phyloP scores from a whole-genome alignment of 2,888 invertebrate genomes.

The Gymnoscelis rufifasciata region DNA sequence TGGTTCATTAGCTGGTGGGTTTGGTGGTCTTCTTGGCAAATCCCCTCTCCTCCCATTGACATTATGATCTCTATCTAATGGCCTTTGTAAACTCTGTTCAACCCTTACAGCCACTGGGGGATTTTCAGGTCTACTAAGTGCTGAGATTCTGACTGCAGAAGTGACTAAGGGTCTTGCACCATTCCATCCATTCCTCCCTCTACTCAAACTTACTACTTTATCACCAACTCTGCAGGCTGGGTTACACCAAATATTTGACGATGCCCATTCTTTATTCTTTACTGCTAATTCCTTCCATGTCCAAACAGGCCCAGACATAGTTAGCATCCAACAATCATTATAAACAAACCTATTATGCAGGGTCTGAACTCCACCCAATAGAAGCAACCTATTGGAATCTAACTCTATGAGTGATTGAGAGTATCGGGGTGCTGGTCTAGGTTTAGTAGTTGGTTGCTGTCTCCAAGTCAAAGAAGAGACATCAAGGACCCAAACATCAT shows the following conservation, averaged over 20 bases:
- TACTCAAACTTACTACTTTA: slow-evolving; percentile 86
- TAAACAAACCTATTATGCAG: slow-evolving; percentile 87
- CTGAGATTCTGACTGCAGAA: slow-evolving; percentile 73
- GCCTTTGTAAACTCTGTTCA: slow-evolving; percentile 70
- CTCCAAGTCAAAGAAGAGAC: slow-evolving; percentile 87
- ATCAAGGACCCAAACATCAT: slow-evolving; percentile 94
- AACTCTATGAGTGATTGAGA: slow-evolving; percentile 94
- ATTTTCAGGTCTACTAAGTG: slow-evolving; percentile 58
- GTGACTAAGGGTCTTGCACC: slow-evolving; percentile 75
- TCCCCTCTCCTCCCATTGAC: slow-evolving; percentile 85
- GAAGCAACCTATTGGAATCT: slow-evolving; percentile 86
- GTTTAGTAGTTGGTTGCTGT: slow-evolving; percentile 83
- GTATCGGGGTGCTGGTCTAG: slow-evolving; percentile 89
- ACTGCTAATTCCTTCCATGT: slow-evolving; percentile 87
- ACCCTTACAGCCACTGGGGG: slow-evolving; percentile 71
- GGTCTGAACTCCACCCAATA: slow-evolving; percentile 93
- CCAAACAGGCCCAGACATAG: slow-evolving; percentile 85
- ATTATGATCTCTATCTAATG: slow-evolving; percentile 83
- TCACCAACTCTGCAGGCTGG: slow-evolving; percentile 90
- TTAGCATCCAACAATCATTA: slow-evolving; percentile 94
- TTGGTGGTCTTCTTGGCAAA: slow-evolving; percentile 58
- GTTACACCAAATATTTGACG: slow-evolving; percentile 95
- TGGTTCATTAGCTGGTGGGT: slow-evolving; percentile 42
- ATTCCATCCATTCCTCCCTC: slow-evolving; percentile 77
- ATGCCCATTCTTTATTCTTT: slow-evolving; percentile 86